phyloP scores from a whole-genome alignment of 2,888 invertebrate species.

The Empis livida region DNA sequence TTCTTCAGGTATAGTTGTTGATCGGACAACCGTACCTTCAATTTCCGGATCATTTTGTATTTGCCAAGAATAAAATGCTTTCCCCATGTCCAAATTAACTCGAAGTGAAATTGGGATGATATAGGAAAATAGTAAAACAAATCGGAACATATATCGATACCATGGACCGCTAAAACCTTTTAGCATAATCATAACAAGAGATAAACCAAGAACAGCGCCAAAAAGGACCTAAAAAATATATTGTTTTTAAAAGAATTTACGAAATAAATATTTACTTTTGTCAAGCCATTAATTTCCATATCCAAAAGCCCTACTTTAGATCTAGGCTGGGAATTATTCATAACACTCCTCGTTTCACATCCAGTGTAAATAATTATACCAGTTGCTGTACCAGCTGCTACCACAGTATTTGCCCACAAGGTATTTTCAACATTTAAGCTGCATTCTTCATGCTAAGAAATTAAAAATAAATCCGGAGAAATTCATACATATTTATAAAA shows the following conservation, averaged over 20 bases:
- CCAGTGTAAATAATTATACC: slow-evolving; percentile 94
- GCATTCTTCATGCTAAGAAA: slow-evolving; percentile 55
- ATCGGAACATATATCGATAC: slow-evolving; percentile 93
- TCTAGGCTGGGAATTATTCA: slow-evolving; percentile 95
- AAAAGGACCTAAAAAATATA: slow-evolving; percentile 56
- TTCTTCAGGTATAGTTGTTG: slow-evolving; percentile 98
- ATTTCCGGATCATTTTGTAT: slow-evolving; percentile 90
- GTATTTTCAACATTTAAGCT: slow-evolving; percentile 93
- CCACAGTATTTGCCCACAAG: slow-evolving; percentile 96
- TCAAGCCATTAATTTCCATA: slow-evolving; percentile 90
- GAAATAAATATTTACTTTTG: slow-evolving; percentile 48
- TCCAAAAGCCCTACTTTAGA: slow-evolving; percentile 94
- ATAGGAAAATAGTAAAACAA: slow-evolving; percentile 94
- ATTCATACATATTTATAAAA: too few species aligned
- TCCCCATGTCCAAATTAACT: slow-evolving; percentile 98
- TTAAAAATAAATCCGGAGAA: background rate
- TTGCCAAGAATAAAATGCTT: slow-evolving; percentile 93
- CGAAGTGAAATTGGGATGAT: slow-evolving; percentile 97
- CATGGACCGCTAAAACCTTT: slow-evolving; percentile 95
- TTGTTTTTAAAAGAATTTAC: background rate
- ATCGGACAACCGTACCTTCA: slow-evolving; percentile 86
- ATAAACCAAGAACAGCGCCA: slow-evolving; percentile 75
- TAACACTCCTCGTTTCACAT: slow-evolving; percentile 89
- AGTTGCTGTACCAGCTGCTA: slow-evolving; percentile 91
- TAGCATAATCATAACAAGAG: slow-evolving; percentile 87